Base-by-base conservation (phyloP, 2,113 vertebrate genomes). In the Octodon degus region DNA sequence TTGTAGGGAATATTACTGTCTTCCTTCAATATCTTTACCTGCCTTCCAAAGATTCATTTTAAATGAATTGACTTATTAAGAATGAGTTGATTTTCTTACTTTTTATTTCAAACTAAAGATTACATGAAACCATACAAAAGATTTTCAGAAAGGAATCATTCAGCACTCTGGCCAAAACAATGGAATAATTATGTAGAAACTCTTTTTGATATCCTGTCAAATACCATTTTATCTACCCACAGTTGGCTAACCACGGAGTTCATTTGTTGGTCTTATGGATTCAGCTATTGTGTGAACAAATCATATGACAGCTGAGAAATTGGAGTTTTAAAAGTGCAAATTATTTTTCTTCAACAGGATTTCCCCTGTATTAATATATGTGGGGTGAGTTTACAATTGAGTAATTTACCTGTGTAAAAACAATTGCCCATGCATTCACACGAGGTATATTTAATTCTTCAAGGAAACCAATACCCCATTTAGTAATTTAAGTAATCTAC, bases 391-490 rank as follows among this genome's bases (percentile, higher is more conserved):
- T 96, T 90, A 87, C 25, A 12, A 37, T 55, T 77, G 67, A 96
- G 74, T 77, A 89, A 96, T 93, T 97, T 83, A 86, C 40, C 72
- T 81, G 17, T 70, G 68, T 72, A 85, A 88, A 93, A 80, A 96
- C 92, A 95, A 94, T 47, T 89, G n/a, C 34, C 95, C 91, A 63
- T 34, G 94, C 55, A 43, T 70, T 96, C 90, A 82, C 11, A 65
- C 82, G 82, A 96, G 55, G 2, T 74, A n/a, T 96, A 94, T 80
- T 96, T 96, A 93, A 93, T 96, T 94, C 86, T 93, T 96, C 74
- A 91, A 58, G 86, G 77, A 95, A 93, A 32, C 58, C 63, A 68
- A 40, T 91, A 84, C 82, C 63, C 85, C 50, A 87, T 81, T 96
- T 86, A 86, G 53, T 87, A 94, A 94, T 91, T 47, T 95, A 94